Percentiles rank a stretch among this genome's conserved stretches.
phyloP scores from a whole-genome alignment of 2,113 vertebrate species.

The Carollia perspicillata region DNA sequence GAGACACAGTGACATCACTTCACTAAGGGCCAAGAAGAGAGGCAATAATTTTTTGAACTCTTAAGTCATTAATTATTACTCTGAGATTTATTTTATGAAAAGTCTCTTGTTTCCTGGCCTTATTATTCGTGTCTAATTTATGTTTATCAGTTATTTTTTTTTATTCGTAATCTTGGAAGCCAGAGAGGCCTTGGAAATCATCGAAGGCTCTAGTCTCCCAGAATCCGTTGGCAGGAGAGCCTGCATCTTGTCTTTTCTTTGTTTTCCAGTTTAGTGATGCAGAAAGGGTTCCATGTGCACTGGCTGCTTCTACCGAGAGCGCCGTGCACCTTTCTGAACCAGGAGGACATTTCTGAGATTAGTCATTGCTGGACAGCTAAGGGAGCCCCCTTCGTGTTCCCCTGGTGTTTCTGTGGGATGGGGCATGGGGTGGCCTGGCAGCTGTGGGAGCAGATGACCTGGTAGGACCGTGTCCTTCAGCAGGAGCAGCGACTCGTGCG shows the following conservation, averaged over 20 bases:
- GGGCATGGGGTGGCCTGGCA: neutral
- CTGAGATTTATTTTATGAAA: slow-evolving; percentile 25
- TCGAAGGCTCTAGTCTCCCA: slow-evolving; percentile 10
- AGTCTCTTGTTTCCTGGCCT: neutral
- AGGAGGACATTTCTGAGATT: slow-evolving; percentile 57
- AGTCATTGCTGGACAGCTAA: slow-evolving; percentile 67
- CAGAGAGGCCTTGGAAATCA: slow-evolving; percentile 22
- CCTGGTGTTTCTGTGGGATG: neutral
- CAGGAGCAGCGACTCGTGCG: neutral
- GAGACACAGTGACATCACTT: neutral
- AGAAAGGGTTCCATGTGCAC: slow-evolving; percentile 58
- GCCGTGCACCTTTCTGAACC: slow-evolving; percentile 44
- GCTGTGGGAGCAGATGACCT: neutral
- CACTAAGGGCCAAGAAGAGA: neutral
- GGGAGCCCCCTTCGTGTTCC: slow-evolving; percentile 47
- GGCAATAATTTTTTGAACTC: neutral
- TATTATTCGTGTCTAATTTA: slow-evolving; percentile 33
- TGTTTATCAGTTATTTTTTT: neutral
- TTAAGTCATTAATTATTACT: neutral
- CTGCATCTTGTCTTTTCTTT: slow-evolving; percentile 45
- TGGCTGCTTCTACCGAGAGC: slow-evolving; percentile 64
- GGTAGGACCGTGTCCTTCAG: neutral
- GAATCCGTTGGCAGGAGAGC: slow-evolving; percentile 47
- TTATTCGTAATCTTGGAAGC: slow-evolving; percentile 11
- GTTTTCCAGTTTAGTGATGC: slow-evolving; percentile 67